Evolutionary conservation across 2,888 invertebrate genomes (phyloP).

Genomic region (Zelleria hepariella): DNA sequence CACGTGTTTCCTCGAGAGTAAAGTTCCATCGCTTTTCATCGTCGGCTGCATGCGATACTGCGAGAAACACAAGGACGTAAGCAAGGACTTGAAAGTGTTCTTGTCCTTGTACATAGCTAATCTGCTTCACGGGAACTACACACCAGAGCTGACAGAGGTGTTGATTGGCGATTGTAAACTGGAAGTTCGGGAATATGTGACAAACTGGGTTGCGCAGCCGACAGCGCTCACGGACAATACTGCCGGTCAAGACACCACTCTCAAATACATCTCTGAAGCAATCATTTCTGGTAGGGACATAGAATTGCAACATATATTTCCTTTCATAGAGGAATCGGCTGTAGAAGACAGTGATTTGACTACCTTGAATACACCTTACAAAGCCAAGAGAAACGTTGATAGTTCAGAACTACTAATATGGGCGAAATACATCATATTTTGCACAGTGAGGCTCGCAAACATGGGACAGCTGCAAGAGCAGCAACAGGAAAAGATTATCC

Average conservation of each 20-base stretch:
- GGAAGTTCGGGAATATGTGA: slow-evolving; percentile 61
- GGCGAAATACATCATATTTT: slow-evolving; percentile 57
- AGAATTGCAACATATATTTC: slow-evolving; percentile 38
- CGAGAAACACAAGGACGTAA: slow-evolving; percentile 40
- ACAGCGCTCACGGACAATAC: slow-evolving; percentile 38
- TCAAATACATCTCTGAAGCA: slow-evolving; percentile 51
- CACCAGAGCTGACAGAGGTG: slow-evolving; percentile 59
- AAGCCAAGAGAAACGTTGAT: slow-evolving; percentile 31
- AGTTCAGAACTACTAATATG: slow-evolving; percentile 50
- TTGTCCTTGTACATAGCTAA: slow-evolving; percentile 60
- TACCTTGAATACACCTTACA: slow-evolving; percentile 29
- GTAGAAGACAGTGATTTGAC: slow-evolving; percentile 30
- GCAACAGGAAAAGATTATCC: slow-evolving; percentile 34
- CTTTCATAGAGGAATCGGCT: slow-evolving; percentile 28
- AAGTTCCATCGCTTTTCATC: slow-evolving; percentile 54
- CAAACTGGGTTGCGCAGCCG: slow-evolving; percentile 56
- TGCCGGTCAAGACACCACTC: slow-evolving; percentile 31
- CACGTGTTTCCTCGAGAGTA: slow-evolving; percentile 47
- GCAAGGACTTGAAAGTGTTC: slow-evolving; percentile 48
- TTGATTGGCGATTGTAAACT: slow-evolving; percentile 61
- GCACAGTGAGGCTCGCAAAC: slow-evolving; percentile 41
- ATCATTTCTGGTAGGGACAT: slow-evolving; percentile 45
- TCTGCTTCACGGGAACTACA: slow-evolving; percentile 74
- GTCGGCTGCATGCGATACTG: slow-evolving; percentile 54
- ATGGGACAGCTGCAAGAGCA: slow-evolving; percentile 33